phyloP scores from a whole-genome alignment of 2,888 invertebrate genomes.

The Corythucha ciliata region DNA sequence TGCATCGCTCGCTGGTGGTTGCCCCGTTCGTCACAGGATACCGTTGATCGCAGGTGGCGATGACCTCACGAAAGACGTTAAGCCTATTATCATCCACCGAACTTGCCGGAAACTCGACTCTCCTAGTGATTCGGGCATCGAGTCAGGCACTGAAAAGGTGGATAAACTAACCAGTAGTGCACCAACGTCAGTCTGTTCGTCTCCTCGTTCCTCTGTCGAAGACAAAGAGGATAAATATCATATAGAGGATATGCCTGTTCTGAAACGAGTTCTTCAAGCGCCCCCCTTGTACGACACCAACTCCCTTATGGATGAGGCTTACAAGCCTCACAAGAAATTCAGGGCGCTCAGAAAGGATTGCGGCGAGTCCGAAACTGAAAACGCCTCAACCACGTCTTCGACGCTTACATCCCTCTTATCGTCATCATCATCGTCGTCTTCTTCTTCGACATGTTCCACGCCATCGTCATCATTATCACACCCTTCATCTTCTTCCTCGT shows the following conservation, averaged over 20 bases:
- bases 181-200: slow-evolving; percentile 71
- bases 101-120: slow-evolving; percentile 68
- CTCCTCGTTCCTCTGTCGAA: slow-evolving; percentile 67
- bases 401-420: slow-evolving; percentile 24
- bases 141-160: slow-evolving; percentile 81
- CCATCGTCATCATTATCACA: slow-evolving; percentile 79
- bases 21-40: slow-evolving; percentile 65
- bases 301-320: slow-evolving; percentile 86
- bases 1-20: slow-evolving; percentile 58
- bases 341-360: slow-evolving; percentile 74
- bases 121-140: slow-evolving; percentile 87
- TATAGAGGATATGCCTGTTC: slow-evolving; percentile 84
- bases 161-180: slow-evolving; percentile 60
- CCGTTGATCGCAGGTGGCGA: slow-evolving; percentile 67
- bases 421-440: slow-evolving; percentile 32
- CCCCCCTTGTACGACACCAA: slow-evolving; percentile 85
- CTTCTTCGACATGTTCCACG: slow-evolving; percentile 49
- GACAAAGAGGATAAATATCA: slow-evolving; percentile 57
- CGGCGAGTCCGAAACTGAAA: slow-evolving; percentile 65
- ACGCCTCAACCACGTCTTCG: slow-evolving; percentile 36
- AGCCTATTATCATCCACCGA: slow-evolving; percentile 37
- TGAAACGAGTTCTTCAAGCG: slow-evolving; percentile 84
- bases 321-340: slow-evolving; percentile 93
- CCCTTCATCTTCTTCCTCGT: slow-evolving; percentile 28
- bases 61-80: slow-evolving; percentile 48